Conservation (phyloP, 2,113 vertebrate genomes). For the Grammomys surdaster region DNA sequence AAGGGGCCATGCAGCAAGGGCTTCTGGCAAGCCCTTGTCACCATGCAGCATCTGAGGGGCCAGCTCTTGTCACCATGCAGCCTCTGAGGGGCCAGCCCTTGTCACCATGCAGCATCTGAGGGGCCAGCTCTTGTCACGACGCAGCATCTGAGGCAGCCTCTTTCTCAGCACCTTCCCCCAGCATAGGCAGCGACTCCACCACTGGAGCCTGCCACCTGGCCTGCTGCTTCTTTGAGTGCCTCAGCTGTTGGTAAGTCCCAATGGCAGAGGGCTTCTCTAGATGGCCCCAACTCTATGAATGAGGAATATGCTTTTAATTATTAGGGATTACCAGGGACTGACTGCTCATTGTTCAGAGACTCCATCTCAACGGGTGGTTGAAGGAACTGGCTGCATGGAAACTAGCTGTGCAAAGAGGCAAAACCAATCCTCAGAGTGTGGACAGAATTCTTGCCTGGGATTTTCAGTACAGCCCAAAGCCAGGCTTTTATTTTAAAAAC, state of each 20-base stretch:
- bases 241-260: fast-evolving
- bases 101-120: not conserved
- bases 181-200: not conserved
- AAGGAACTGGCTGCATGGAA: fast-evolving
- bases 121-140: not conserved
- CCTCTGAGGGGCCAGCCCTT: fast-evolving
- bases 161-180: not conserved
- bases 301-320: not conserved
- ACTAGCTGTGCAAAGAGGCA: fast-evolving
- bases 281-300: fast-evolving
- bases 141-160: fast-evolving
- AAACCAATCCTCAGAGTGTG: fast-evolving
- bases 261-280: fast-evolving
- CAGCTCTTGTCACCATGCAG: not conserved
- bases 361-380: not conserved
- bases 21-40: fast-evolving
- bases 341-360: not conserved
- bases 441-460: fast-evolving
- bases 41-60: not conserved
- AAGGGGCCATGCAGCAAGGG: fast-evolving
- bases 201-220: fast-evolving
- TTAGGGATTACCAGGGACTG: fast-evolving
- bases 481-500: not conserved
- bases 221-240: fast-evolving
- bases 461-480: fast-evolving